These are phyloP conservation scores for Enteromius mattozi DNA, from an alignment of 2,797 vertebrate genomes.

Conservation along the genomic window DNA sequence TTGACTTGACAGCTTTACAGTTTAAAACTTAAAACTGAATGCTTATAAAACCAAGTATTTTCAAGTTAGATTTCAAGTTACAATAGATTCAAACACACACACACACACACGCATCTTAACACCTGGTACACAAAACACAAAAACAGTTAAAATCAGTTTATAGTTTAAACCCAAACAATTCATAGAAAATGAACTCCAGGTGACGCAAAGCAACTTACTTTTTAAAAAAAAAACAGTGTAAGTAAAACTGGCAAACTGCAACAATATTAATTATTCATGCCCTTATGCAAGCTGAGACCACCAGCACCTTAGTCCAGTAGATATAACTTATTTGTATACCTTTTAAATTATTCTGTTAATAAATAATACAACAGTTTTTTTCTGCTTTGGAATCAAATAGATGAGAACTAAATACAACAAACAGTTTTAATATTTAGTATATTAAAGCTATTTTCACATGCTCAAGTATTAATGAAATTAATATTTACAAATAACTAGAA, in stretches of 20 bases:
- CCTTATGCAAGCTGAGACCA: not conserved
- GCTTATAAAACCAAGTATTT: too few relatives aligned
- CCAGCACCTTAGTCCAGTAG: not conserved
- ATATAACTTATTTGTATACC: not conserved
- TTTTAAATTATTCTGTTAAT: not conserved
- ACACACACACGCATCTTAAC: too few relatives aligned
- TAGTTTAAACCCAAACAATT: not conserved
- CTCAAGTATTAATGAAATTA: not conserved
- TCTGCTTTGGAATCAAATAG: not conserved
- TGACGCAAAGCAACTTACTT: not conserved
- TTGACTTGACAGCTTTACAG: too few relatives aligned
- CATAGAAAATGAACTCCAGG: not conserved
- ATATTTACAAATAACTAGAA: not conserved
- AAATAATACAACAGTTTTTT: not conserved
- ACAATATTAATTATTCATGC: not conserved
- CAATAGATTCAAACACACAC: too few relatives aligned
- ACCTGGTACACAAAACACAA: not conserved
- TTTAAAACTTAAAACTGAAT: too few relatives aligned
- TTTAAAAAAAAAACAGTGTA: not conserved
- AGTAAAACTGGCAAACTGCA: not conserved
- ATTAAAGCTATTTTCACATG: not conserved
- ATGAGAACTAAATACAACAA: not conserved
- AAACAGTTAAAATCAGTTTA: not conserved
- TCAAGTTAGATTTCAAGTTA: too few relatives aligned
- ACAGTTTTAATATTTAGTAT: not conserved